Conservation (phyloP, 2,113 vertebrate species). For the Suricata suricatta region DNA sequence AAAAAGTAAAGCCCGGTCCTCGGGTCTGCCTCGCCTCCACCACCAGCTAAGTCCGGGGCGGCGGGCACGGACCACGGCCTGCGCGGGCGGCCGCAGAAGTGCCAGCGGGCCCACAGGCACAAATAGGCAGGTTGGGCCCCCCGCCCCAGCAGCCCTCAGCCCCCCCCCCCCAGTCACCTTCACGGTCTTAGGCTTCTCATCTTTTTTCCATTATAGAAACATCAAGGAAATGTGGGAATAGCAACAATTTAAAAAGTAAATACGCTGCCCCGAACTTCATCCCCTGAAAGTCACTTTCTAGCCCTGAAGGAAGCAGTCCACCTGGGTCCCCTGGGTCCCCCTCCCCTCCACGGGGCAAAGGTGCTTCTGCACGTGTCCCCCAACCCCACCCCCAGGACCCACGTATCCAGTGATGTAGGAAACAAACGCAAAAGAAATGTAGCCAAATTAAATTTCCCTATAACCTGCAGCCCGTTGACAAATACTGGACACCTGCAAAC, state of each 20-base stretch:
- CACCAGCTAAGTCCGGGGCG: fast-evolving
- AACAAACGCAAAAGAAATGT: neutral
- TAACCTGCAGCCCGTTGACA: neutral
- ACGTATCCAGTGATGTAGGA: neutral
- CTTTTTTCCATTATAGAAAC: neutral
- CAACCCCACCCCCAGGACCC: neutral
- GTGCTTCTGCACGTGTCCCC: fast-evolving
- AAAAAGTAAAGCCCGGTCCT: neutral
- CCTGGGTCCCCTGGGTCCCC: neutral
- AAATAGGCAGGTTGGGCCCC: neutral
- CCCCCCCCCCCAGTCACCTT: neutral
- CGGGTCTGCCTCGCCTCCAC: too few relatives aligned
- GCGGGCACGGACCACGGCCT: fast-evolving
- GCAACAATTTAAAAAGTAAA: neutral
- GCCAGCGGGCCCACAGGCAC: neutral
- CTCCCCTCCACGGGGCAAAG: neutral
- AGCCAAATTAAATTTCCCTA: neutral
- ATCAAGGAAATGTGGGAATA: neutral
- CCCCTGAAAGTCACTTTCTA: neutral
- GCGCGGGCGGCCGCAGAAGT: neutral
- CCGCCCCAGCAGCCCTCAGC: neutral
- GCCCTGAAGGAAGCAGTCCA: neutral
- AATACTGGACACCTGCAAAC: fast-evolving
- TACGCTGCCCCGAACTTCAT: neutral
- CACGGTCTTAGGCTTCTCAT: neutral